Base-by-base conservation (phyloP, 1,140 invertebrate genomes). In the Hyphantria cunea region DNA sequence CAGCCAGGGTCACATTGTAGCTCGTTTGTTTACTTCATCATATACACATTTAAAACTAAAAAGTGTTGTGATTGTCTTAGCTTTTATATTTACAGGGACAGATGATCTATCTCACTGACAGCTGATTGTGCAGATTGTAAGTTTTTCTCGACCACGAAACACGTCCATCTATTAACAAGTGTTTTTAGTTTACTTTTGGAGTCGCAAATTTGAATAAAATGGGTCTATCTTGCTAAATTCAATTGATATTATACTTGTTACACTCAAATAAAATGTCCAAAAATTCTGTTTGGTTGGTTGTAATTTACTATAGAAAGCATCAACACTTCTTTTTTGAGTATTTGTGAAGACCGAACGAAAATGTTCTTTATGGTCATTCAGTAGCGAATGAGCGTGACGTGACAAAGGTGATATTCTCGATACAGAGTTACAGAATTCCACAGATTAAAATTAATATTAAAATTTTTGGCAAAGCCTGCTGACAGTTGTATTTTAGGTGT, bases 51-150 rank as follows among this genome's bases (percentile, higher is more conserved):
- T 62, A 54, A 54, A 63, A 70, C 50, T 61, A 63, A 79, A 86
- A 84, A 76, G 82, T 87, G 82, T 87, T 91, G 77, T 89, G 84
- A 84, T 90, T 80, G 80, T 84, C 82, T 90, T 81, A 88, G 80
- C 79, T 88, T 89, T 89, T 85, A 87, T 91, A 91, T 91, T 91
- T 91, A 91, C 89, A 90, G 80, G 78, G 85, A 90, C 90, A 91
- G 90, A 91, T 91, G 90, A 91, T 91, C 86, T 87, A 85, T 89
- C 86, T 91, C 84, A 86, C 82, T 91, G 90, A 91, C 90, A 91
- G 90, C 90, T 91, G 90, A 91, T 91, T 91, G 90, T 91, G 90
- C 85, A 90, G 88, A 90, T 89, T 90, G 88, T 86, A 89, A 89
- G 88, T 90, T 90, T 91, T 91, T 88, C 82, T 84, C 66, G 73